Percentiles rank a stretch among this genome's conserved stretches.
Evolutionary conservation across 2,113 vertebrate genomes (phyloP).

Genomic region (Salvator merianae): DNA sequence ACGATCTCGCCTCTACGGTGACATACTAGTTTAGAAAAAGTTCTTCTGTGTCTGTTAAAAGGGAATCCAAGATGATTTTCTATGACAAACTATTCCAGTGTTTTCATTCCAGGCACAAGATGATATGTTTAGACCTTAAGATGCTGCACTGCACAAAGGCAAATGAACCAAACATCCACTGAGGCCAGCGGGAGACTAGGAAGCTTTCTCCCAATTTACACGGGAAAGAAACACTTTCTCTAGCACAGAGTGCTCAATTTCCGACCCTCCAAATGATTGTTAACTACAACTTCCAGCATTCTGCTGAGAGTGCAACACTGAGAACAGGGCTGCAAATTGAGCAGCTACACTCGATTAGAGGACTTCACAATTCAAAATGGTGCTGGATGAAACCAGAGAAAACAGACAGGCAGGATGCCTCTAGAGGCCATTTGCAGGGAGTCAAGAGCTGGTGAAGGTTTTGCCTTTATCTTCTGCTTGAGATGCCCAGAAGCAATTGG

Average conservation of each 20-base stretch:
- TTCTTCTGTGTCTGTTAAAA: too few relatives aligned
- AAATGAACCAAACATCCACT: not conserved
- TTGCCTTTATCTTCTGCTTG: too few relatives aligned
- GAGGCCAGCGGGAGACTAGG: not conserved
- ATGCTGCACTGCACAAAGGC: not conserved
- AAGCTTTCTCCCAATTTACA: not conserved
- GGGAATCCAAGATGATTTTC: not conserved
- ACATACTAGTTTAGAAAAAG: conserved; percentile 24
- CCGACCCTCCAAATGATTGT: too few relatives aligned
- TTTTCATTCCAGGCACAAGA: not conserved
- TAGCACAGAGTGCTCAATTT: too few relatives aligned
- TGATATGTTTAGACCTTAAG: not conserved
- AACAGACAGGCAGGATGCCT: too few relatives aligned
- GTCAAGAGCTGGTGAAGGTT: too few relatives aligned
- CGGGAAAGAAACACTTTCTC: not conserved
- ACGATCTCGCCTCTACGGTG: not conserved
- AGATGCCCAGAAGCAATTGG: too few relatives aligned
- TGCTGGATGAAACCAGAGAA: not conserved
- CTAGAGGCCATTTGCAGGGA: too few relatives aligned
- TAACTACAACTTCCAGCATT: too few relatives aligned
- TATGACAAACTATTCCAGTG: not conserved
- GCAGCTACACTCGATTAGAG: too few relatives aligned
- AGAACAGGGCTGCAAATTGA: not conserved
- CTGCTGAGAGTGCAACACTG: too few relatives aligned
- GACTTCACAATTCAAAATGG: too few relatives aligned